Conservation (phyloP, 2,888 invertebrate species). For the Pristionchus exspectatus region DNA sequence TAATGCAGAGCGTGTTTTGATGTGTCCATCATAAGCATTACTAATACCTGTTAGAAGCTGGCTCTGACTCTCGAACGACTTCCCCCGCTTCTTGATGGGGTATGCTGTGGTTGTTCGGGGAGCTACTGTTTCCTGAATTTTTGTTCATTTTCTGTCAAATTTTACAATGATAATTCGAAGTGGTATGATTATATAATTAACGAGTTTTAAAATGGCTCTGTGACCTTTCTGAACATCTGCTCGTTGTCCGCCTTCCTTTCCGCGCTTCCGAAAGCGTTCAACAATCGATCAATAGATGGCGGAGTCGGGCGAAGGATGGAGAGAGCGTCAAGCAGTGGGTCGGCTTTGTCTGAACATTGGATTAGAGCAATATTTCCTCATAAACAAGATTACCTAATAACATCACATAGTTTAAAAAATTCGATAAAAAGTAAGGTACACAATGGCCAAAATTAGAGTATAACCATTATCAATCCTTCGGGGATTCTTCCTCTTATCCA, state of each 20-base stretch:
- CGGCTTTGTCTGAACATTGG: not conserved
- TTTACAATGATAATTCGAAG: too few species aligned
- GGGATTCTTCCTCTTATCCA: conserved; percentile 2
- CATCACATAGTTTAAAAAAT: too few species aligned
- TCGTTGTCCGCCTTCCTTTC: not conserved
- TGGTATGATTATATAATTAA: too few species aligned
- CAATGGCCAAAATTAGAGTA: too few species aligned
- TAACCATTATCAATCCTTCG: conserved; percentile 42
- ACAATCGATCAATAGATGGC: conserved; percentile 38
- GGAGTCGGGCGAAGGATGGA: conserved; percentile 50
- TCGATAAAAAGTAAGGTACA: too few species aligned
- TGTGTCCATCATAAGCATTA: not conserved
- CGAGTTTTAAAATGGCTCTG: not conserved
- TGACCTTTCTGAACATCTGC: not conserved
- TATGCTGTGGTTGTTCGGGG: not conserved
- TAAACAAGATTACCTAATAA: too few species aligned
- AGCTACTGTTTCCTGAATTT: not conserved
- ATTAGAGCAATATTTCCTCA: not conserved
- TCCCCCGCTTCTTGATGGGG: not conserved
- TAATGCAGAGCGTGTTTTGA: not conserved
- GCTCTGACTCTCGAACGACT: conserved; percentile 6
- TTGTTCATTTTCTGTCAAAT: too few species aligned
- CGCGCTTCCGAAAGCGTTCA: conserved; percentile 2
- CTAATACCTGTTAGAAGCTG: not conserved
- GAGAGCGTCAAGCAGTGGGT: conserved; percentile 33